A percentile compares a stretch with the other conserved stretches of the same genome.
These are phyloP conservation scores for Cerastis rubricosa DNA, from an alignment of 2,888 invertebrate species.

Conservation along the genomic window DNA sequence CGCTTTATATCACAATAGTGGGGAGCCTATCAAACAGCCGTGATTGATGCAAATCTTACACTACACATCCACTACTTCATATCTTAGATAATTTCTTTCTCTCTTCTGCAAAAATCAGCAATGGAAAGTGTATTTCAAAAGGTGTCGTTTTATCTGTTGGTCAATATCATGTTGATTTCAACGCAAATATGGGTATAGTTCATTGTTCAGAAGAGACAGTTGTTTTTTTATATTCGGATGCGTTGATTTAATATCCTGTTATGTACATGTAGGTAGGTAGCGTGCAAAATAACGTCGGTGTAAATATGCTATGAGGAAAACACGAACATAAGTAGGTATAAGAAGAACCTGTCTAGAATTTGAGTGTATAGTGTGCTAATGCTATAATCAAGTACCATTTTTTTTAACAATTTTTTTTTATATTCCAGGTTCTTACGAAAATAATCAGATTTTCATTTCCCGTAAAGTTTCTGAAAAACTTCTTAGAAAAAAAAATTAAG, in stretches of 20 bases:
- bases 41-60: constrained; percentile 47
- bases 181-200: constrained; percentile 49
- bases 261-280: neutral
- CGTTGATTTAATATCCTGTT: constrained; percentile 27
- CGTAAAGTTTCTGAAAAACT: no score
- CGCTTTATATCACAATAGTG: constrained; percentile 77
- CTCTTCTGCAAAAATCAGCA: constrained; percentile 37
- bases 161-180: constrained; percentile 28
- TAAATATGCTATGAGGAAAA: constrained; percentile 20
- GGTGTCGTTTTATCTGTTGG: constrained; percentile 36
- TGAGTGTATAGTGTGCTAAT: neutral
- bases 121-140: constrained; percentile 42
- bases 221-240: constrained; percentile 42
- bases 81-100: neutral
- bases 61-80: constrained; percentile 54
- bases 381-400: neutral
- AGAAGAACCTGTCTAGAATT: neutral
- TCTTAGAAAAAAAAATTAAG: neutral
- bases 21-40: constrained; percentile 63
- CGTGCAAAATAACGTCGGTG: neutral
- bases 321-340: neutral
- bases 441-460: no score
- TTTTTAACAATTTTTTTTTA: no score
- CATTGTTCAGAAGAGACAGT: constrained; percentile 58
- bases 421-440: no score